Base-by-base conservation (phyloP, 2,888 invertebrate species). In the Calliopum simillimum region DNA sequence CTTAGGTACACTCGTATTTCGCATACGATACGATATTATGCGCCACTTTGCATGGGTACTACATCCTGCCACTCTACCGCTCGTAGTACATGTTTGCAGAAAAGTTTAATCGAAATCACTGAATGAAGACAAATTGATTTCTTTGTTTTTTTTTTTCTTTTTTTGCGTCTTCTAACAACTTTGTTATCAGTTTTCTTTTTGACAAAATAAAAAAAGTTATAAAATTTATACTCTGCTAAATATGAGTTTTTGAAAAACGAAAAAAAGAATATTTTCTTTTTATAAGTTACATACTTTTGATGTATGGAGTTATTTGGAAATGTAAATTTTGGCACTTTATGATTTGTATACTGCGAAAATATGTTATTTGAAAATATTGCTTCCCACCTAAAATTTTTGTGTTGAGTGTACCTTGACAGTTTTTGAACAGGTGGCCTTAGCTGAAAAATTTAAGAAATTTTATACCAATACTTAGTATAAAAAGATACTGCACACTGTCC, bases 91-190 rank as follows among this genome's bases (percentile, higher is more conserved):
- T 14, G 13, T 25, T 55, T 23, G 65, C 16, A 44, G 44, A 78
- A 79, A 81, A 79, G 81, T 81, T 82, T 77, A 81, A 81, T 82
- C 80, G 79, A 82, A 81, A 82, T 81, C 80, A 82, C 78, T 80
- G 78, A 78, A 79, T 77, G 75, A 80, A 78, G 81, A 79, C 82
- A 79, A 81, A 82, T 81, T 77, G 80, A 76, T 81, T 78, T 78
- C 47, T 63, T 55, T 63, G 56, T 47, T 56, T 62, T 49, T 16
- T 62, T 53, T n/a, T 53, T 14, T 33, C 44, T 58, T 25, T 47
- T 51, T 59, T 41, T 51, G 41, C 55, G 49, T 25, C 14, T 33
- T 33, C 16, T 19, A 19, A 19, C 16, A 16, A 19, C 2, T 11
- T 11, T 3, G 51, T 51, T 51, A 51, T 51, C 51, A 51, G 51